Base-by-base conservation (phyloP, 2,113 vertebrate species). In the Pyxicephalus adspersus region DNA sequence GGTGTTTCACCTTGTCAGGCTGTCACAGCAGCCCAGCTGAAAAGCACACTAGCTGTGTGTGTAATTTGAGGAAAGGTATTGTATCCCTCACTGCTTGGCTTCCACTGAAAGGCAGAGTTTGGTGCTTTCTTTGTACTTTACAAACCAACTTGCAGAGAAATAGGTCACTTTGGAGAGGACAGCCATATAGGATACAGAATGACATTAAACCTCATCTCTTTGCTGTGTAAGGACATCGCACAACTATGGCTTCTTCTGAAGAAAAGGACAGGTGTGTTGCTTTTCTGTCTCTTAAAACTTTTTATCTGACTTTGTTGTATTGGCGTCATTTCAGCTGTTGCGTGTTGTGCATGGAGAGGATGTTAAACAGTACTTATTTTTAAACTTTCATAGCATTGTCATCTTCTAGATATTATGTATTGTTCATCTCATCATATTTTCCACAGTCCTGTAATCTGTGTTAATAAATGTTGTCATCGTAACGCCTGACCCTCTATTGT, bases 211-310 rank as follows among this genome's bases (percentile, higher is more conserved):
- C 86, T 92, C 84, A 86, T 96, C 80, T 95, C 95, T 77, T 85
- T 91, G 89, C 91, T 96, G 82, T 94, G 91, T 83, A 91, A 76
- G 90, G 91, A 95, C 84, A 86, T 90, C 87, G 87, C 92, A 45
- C 90, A 92, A 83, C 90, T 95, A 87, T 95, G 95, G 95, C 88
- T 94, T 66, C 90, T 93, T 63, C 92, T 96, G 88, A 94, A 95
- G 94, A 91, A 91, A 64, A 83, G 85, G 68, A 90, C 93, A 96
- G 94, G 95, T 96, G 93, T 82, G 91, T 89, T 58, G 66, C 15
- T 54, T 54, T 75, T 52, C 58, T 86, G 65, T 83, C 76, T 50
- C 2, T 22, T 50, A 0, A 28, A 51, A 52, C 51, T 73, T 76
- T 80, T 60, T 66, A 77, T 45, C 54, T 64, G 82, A n/a, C 7